Percentiles rank a stretch among this genome's conserved stretches.
Conservation (phyloP, 2,797 vertebrate genomes). For the Gouania willdenowi region DNA sequence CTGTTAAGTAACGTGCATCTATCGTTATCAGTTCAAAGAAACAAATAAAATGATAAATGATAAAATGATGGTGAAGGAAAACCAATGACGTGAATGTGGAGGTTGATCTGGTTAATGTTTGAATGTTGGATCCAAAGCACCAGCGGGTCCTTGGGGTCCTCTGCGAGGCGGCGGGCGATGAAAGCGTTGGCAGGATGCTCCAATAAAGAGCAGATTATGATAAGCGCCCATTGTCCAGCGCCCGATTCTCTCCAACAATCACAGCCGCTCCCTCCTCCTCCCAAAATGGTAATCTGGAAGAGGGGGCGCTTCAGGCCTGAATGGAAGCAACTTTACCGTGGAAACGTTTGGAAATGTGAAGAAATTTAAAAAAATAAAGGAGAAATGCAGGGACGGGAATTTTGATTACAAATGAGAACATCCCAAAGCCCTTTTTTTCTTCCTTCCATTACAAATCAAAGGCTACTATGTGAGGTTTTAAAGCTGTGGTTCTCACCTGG, state of each 20-base stretch:
- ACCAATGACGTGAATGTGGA: no score
- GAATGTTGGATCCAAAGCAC: no score
- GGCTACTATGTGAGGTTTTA: no score
- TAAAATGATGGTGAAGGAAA: no score
- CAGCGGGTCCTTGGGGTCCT: slow-evolving; percentile 58
- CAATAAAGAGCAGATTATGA: slow-evolving; percentile 92
- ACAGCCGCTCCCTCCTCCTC: slow-evolving; percentile 27
- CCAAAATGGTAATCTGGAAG: slow-evolving; percentile 90
- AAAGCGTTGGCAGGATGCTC: slow-evolving; percentile 80
- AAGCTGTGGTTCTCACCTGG: no score
- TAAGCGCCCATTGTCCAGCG: slow-evolving; percentile 83
- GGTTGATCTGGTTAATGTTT: no score
- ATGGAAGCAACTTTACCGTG: slow-evolving; percentile 66
- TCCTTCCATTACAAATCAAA: no score
- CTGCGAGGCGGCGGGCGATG: slow-evolving; percentile 68
- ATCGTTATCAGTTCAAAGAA: no score
- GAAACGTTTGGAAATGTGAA: background rate
- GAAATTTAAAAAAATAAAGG: background rate
- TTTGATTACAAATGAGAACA: background rate
- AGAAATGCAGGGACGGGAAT: background rate
- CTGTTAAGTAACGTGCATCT: no score
- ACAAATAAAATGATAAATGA: no score
- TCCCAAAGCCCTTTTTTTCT: no score
- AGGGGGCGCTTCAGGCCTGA: slow-evolving; percentile 42
- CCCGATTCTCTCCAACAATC: slow-evolving; percentile 44